phyloP scores from a whole-genome alignment of 2,888 invertebrate genomes.

The Hemicrepidius hirtus region DNA sequence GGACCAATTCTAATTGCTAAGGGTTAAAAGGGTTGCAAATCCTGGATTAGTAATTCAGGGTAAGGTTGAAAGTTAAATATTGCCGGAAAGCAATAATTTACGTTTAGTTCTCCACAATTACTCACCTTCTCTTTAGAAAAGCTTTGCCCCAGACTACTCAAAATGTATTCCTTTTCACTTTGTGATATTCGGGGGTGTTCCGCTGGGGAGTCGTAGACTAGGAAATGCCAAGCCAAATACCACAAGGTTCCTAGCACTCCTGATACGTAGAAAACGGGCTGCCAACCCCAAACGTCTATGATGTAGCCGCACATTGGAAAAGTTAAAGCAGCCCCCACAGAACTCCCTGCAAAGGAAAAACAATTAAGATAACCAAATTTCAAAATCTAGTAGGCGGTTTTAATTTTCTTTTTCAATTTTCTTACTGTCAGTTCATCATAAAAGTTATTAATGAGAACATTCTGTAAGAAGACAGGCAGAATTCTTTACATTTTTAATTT shows the following conservation, averaged over 20 bases:
- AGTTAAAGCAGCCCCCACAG: slow-evolving; percentile 80
- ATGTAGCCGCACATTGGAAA: slow-evolving; percentile 83
- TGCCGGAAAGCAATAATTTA: neutral
- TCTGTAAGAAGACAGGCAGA: neutral
- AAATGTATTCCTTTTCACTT: slow-evolving; percentile 76
- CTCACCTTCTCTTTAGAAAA: slow-evolving; percentile 66
- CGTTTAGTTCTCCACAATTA: neutral
- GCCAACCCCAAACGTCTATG: slow-evolving; percentile 81
- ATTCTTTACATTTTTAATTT: neutral
- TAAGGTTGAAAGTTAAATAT: neutral
- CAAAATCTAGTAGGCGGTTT: neutral
- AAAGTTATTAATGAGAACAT: neutral
- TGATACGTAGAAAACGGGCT: slow-evolving; percentile 81
- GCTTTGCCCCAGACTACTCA: slow-evolving; percentile 74
- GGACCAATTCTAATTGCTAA: too few species aligned
- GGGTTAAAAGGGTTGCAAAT: too few species aligned
- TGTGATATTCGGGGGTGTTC: slow-evolving; percentile 79
- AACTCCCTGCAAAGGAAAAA: slow-evolving; percentile 73
- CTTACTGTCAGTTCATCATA: neutral
- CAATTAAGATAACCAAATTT: neutral
- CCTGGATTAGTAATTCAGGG: too few species aligned
- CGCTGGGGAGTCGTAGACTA: slow-evolving; percentile 79
- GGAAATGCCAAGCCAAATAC: slow-evolving; percentile 78
- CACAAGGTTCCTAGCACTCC: slow-evolving; percentile 78
- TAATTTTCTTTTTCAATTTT: neutral